These are phyloP conservation scores for Drosophila putrida DNA, from an alignment of 2,888 invertebrate genomes.

Conservation along the genomic window DNA sequence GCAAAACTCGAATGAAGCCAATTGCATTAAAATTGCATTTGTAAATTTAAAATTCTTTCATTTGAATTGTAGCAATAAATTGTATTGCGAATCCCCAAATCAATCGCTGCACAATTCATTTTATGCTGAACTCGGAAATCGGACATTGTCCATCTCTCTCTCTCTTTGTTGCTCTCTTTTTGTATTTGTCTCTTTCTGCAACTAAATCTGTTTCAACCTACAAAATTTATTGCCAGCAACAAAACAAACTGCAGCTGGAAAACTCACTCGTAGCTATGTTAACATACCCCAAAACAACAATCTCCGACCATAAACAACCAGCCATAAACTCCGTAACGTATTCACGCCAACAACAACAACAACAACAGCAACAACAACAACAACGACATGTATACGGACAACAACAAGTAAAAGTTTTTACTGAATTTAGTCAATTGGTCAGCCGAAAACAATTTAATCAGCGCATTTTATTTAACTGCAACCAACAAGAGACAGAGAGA, in stretches of 20 bases:
- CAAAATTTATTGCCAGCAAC: constrained; percentile 63
- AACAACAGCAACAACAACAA: constrained; percentile 20
- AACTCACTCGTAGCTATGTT: constrained; percentile 25
- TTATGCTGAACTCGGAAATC: constrained; percentile 53
- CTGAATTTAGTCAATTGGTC: constrained; percentile 69
- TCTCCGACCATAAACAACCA: constrained; percentile 56
- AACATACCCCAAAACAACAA: constrained; percentile 27
- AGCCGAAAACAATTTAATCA: constrained; percentile 72
- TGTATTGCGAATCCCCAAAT: constrained; percentile 55
- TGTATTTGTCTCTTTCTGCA: constrained; percentile 22
- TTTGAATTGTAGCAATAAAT: constrained; percentile 44
- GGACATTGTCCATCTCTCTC: constrained; percentile 17
- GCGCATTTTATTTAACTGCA: constrained; percentile 56
- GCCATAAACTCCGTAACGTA: constrained; percentile 60
- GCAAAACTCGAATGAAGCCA: constrained; percentile 2
- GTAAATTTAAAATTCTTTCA: constrained; percentile 14
- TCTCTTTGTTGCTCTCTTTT: background rate
- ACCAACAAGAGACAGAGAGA: constrained; percentile 2
- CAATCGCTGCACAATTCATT: constrained; percentile 70
- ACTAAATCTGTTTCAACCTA: constrained; percentile 57
- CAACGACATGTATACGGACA: constrained; percentile 7
- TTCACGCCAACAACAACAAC: constrained; percentile 19
- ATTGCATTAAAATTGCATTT: constrained; percentile 21
- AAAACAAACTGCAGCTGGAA: constrained; percentile 61
- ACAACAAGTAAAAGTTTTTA: constrained; percentile 27